These are phyloP conservation scores for Dolichopus griseipennis DNA, from an alignment of 2,888 invertebrate species.

Conservation along the genomic window DNA sequence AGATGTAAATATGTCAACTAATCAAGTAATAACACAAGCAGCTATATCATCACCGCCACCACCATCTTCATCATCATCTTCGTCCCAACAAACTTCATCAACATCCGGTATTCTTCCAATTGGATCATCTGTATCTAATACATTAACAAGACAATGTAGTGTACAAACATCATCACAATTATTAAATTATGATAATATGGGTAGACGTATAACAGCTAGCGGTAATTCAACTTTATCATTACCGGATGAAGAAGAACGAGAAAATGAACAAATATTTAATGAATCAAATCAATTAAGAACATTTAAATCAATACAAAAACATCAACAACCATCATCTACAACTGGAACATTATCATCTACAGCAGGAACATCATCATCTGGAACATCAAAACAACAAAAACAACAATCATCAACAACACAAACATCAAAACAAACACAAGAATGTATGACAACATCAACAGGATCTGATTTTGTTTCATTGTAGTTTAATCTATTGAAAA, in stretches of 20 bases:
- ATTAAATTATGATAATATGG: conserved; percentile 83
- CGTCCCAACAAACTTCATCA: neutral
- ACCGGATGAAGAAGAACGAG: conserved; percentile 51
- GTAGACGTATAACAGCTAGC: conserved; percentile 77
- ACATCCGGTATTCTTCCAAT: neutral
- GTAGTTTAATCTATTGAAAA: conserved; percentile 29
- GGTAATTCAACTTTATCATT: conserved; percentile 81
- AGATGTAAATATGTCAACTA: conserved; percentile 15
- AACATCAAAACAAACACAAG: conserved; percentile 25
- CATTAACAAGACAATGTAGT: conserved; percentile 7
- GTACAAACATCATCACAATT: conserved; percentile 25
- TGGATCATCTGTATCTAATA: neutral
- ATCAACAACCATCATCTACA: conserved; percentile 12
- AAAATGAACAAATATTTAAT: conserved; percentile 39
- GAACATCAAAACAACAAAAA: conserved; percentile 22
- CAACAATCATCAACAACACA: conserved; percentile 24
- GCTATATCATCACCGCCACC: conserved; percentile 18
- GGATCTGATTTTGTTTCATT: conserved; percentile 42
- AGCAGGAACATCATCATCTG: conserved; percentile 22
- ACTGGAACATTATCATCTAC: conserved; percentile 23
- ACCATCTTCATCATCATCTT: conserved; percentile 20
- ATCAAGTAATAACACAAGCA: conserved; percentile 4
- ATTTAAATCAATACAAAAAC: conserved; percentile 13
- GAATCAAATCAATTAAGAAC: conserved; percentile 31
- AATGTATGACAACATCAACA: conserved; percentile 24